Evolutionary conservation across 2,797 vertebrate species (phyloP), one percentile per base, ranked within the genome.

Genomic region (Myripristis jacobus): DNA sequence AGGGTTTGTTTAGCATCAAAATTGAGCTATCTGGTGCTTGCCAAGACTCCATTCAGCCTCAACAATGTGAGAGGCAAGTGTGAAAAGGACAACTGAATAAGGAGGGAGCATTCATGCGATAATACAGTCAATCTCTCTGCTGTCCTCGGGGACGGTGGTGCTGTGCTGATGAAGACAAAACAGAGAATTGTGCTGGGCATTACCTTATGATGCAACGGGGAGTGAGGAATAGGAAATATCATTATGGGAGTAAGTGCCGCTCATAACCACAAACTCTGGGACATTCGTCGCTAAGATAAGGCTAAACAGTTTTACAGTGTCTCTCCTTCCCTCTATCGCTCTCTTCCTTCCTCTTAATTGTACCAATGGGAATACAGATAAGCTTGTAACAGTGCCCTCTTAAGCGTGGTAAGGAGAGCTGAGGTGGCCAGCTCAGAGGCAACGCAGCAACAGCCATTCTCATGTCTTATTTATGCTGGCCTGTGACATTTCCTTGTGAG

Each of bases 391-490:
- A 41, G 48, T 53, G 58, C 22, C 61, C 7, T 75, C 36, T 76
- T 27, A 60, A 83, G 76, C 58, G 46, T 5, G 58, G 79, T 66
- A 70, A 80, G 48, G 67, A 41, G 53, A 83, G 75, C 58, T 46
- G 74, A 73, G 79, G 74, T 60, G 80, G 79, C 79, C 77, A 52
- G 48, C 36, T 64, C 55, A 63, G 52, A 60, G 57, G 57, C 72
- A 60, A 47, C 66, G 66, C 66, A 78, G 75, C 73, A 51, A 73
- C 83, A 83, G 75, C 68, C 60, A 56, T 51, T 62, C 81, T 88
- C 80, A 84, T 89, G 73, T 86, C 84, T 91, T 87, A 91, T 90
- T 93, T 73, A 90, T 87, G 81, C 79, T 48, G 68, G 68, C 80
- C 68, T 68, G 82, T 90, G 90, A 90, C 88, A 90, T 92, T 89